Conservation (phyloP, 2,888 invertebrate species). For the Heteromyza rotundicornis region DNA sequence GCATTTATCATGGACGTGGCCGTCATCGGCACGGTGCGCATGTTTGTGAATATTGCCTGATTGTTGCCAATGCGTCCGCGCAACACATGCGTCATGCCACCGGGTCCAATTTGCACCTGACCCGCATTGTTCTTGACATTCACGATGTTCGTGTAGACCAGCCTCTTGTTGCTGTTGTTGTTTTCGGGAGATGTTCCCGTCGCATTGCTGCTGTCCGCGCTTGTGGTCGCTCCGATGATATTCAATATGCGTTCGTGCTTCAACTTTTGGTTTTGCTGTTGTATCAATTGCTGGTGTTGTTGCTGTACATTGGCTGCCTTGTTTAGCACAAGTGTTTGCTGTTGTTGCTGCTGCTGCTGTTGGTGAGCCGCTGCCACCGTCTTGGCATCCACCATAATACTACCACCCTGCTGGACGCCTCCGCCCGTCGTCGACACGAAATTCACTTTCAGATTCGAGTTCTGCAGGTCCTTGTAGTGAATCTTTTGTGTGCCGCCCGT, state of each 20-base stretch:
- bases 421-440: constrained; percentile 47
- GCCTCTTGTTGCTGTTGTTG: constrained; percentile 48
- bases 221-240: constrained; percentile 38
- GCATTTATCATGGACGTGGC: constrained; percentile 33
- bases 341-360: constrained; percentile 32
- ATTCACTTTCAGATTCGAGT: constrained; percentile 60
- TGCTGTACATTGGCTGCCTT: constrained; percentile 40
- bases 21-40: constrained; percentile 50
- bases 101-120: constrained; percentile 57
- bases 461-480: constrained; percentile 57
- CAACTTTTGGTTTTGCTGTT: constrained; percentile 50
- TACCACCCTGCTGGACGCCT: constrained; percentile 39
- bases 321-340: constrained; percentile 48
- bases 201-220: neutral
- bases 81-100: constrained; percentile 51
- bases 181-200: neutral
- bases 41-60: constrained; percentile 50
- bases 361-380: constrained; percentile 20
- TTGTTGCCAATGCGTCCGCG: constrained; percentile 54
- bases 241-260: constrained; percentile 47
- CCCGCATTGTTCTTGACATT: constrained; percentile 53
- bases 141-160: constrained; percentile 58
- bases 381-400: constrained; percentile 39
- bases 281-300: constrained; percentile 38
- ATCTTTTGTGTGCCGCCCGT: constrained; percentile 51